These are phyloP conservation scores for Colius striatus DNA, from an alignment of 2,113 vertebrate species.

Conservation along the genomic window DNA sequence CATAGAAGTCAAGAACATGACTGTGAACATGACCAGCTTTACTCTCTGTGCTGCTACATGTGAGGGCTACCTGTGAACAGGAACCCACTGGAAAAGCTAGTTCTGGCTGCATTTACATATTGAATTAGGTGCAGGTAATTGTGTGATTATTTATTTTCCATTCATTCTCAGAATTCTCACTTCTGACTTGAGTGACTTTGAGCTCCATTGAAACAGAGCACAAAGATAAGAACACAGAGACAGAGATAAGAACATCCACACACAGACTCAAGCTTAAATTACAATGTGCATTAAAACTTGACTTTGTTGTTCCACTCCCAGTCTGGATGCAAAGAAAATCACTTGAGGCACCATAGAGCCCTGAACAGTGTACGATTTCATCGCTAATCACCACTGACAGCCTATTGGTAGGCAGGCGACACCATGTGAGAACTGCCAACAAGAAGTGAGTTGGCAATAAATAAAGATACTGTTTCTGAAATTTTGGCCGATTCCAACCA, in stretches of 20 bases:
- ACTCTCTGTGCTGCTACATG: neutral
- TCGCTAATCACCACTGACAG: slow-evolving; percentile 18
- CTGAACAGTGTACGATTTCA: neutral
- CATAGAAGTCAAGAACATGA: neutral
- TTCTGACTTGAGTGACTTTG: neutral
- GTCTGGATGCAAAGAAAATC: slow-evolving; percentile 13
- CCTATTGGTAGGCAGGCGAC: neutral
- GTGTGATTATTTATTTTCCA: slow-evolving; percentile 9
- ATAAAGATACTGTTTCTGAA: neutral
- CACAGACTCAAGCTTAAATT: neutral
- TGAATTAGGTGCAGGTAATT: neutral
- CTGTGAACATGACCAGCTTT: neutral
- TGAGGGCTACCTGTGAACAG: neutral
- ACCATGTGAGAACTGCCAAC: neutral
- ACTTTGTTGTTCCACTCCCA: neutral
- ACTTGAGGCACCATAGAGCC: neutral
- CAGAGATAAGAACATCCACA: slow-evolving; percentile 1
- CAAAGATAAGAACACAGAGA: neutral
- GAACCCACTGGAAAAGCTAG: neutral
- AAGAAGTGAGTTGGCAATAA: slow-evolving; percentile 1
- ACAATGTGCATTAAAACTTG: neutral
- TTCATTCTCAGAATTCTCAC: neutral
- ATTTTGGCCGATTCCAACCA: neutral
- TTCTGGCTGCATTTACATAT: neutral
- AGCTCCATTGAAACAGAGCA: neutral